Evolutionary conservation across 1,140 invertebrate genomes (phyloP).

Genomic region (Bombus confusus): DNA sequence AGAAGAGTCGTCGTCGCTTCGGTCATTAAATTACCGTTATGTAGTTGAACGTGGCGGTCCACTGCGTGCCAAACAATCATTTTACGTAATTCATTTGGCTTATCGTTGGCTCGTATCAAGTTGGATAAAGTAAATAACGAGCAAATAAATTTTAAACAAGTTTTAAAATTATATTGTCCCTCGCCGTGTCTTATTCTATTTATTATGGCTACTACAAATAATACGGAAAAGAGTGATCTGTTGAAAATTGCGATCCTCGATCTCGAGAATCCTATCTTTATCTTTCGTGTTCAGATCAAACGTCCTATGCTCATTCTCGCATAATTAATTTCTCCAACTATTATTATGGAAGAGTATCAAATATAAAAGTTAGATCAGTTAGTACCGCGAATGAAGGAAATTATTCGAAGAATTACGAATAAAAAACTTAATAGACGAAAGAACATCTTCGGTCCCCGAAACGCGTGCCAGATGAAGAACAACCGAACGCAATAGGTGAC

Average conservation of each 20-base stretch:
- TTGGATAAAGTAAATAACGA: slow-evolving; percentile 49
- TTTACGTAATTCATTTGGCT: slow-evolving; percentile 39
- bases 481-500: background rate
- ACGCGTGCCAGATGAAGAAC: slow-evolving; percentile 31
- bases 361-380: background rate
- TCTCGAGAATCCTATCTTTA: no score
- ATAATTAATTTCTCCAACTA: background rate
- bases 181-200: slow-evolving; percentile 8
- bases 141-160: slow-evolving; percentile 45
- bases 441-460: background rate
- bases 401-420: background rate
- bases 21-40: slow-evolving; percentile 47
- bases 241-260: background rate
- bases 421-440: background rate
- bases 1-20: background rate
- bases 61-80: slow-evolving; percentile 51
- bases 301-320: no score
- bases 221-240: background rate
- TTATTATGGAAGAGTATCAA: no score
- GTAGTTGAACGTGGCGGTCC: slow-evolving; percentile 30
- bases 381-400: background rate
- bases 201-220: slow-evolving; percentile 6
- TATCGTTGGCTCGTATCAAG: slow-evolving; percentile 41
- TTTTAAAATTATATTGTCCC: slow-evolving; percentile 28
- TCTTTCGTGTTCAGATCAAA: background rate